Evolutionary conservation across 2,113 vertebrate species (phyloP), one percentile per base, ranked within the genome.

Genomic region (Malaclemys terrapin): DNA sequence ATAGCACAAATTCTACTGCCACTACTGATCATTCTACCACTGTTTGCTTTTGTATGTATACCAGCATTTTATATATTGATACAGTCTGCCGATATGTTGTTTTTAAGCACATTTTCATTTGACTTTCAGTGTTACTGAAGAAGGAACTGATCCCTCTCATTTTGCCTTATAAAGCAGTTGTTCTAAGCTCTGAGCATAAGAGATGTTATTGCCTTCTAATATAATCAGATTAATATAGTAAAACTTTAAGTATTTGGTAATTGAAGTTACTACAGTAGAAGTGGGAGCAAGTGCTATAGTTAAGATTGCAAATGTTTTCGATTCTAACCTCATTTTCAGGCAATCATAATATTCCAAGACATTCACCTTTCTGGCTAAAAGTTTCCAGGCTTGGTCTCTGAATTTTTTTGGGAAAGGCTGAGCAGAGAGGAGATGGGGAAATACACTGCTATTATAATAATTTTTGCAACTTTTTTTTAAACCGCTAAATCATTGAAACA

Each of bases 271-370:
- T 50, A 2, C 19, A 56, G 2, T 50, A 54, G 76, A 62, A 95
- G 56, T 89, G 22, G n/a, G 22, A 49, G 52, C 54, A 25, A 83
- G 42, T 82, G 7, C 72, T 88, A 49, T 62, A 92, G 59, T 24
- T 93, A 89, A 88, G 89, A 31, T 38, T 94, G 80, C 27, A 29
- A 7, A 57, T 87, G 9, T 72, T 92, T 96, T 88, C 19, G 25
- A 82, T 89, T 90, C 27, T 11, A 53, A 38, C 27, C 4, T 88
- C 16, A 35, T 92, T 91, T 94, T 80, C 50, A 86, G 38, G 88
- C 42, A 84, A 31, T 57, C 94, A 31, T 57, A 12, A 19, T 91
- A 85, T 96, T 93, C 65, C 35, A 87, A 96, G 27, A 72, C 57
- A 78, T 88, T 89, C 0, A 31, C 79, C 7, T 54, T 76, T 82